Conservation (phyloP, 1,140 invertebrate genomes). For the Trichonephila inaurata region DNA sequence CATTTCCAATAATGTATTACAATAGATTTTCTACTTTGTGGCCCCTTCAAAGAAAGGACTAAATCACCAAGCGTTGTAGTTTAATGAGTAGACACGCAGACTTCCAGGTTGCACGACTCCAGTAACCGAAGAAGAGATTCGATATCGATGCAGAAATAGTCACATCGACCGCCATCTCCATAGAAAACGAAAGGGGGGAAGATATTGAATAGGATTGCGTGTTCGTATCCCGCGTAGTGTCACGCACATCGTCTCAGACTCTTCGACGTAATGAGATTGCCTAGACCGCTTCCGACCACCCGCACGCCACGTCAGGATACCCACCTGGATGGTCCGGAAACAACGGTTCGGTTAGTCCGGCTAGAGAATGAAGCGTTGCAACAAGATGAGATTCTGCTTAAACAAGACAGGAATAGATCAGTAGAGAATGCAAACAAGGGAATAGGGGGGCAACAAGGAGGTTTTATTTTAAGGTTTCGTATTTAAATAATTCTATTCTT, state of each 20-base stretch:
- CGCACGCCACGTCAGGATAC: not conserved
- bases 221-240: not conserved
- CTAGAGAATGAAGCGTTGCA: not conserved
- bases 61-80: not conserved
- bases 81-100: conserved; percentile 29
- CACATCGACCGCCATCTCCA: conserved; percentile 26
- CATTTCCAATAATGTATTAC: conserved; percentile 35
- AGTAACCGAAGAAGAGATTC: conserved; percentile 20
- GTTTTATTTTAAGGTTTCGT: not conserved
- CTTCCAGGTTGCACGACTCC: not conserved
- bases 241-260: conserved; percentile 43
- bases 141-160: conserved; percentile 46
- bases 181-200: not conserved
- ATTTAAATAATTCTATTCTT: too few relatives aligned
- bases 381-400: conserved; percentile 17
- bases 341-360: conserved; percentile 28
- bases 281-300: conserved; percentile 40
- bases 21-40: conserved; percentile 30
- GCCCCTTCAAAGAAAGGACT: conserved; percentile 32
- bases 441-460: not conserved
- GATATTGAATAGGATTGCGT: conserved; percentile 48
- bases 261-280: conserved; percentile 58
- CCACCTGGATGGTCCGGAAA: conserved; percentile 8
- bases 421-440: not conserved
- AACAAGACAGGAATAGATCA: not conserved